These are phyloP conservation scores for Aldrovandia affinis DNA, from an alignment of 2,797 vertebrate species.

Conservation along the genomic window DNA sequence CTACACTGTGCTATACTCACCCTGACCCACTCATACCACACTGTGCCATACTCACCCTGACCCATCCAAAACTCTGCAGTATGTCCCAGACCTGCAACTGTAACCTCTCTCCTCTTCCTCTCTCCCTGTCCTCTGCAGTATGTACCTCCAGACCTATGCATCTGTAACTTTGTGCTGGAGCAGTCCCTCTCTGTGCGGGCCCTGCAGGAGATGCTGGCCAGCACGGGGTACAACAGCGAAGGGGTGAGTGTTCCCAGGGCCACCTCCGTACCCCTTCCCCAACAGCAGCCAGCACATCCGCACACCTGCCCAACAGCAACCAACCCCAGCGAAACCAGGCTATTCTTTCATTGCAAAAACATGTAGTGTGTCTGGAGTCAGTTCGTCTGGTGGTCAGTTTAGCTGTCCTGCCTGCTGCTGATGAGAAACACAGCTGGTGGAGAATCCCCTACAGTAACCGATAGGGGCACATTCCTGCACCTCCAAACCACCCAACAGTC, in stretches of 20 bases:
- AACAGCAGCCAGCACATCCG: too few relatives aligned
- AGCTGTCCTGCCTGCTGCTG: conserved; percentile 1
- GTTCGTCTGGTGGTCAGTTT: not conserved
- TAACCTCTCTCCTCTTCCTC: conserved; percentile 37
- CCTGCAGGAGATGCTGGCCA: conserved; percentile 97
- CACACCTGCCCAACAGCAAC: not conserved
- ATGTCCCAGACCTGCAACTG: too few relatives aligned
- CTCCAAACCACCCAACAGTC: not conserved
- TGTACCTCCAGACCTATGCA: conserved; percentile 94
- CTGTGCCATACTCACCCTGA: not conserved
- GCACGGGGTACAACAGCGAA: conserved; percentile 82
- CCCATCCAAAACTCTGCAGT: not conserved
- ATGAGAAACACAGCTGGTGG: conserved; percentile 10
- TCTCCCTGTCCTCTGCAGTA: conserved; percentile 70
- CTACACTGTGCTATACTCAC: not conserved
- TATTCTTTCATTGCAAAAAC: not conserved
- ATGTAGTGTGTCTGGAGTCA: not conserved
- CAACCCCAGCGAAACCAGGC: not conserved
- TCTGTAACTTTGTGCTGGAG: conserved; percentile 96
- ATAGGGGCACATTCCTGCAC: conserved; percentile 9
- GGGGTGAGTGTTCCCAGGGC: conserved; percentile 80
- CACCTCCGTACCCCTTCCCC: too few relatives aligned
- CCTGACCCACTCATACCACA: not conserved
- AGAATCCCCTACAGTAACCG: not conserved
- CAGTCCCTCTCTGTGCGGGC: conserved; percentile 95